Evolutionary conservation across 2,888 invertebrate genomes (phyloP), one percentile per base, ranked within the genome.

Genomic region (Tiliacea aurago): DNA sequence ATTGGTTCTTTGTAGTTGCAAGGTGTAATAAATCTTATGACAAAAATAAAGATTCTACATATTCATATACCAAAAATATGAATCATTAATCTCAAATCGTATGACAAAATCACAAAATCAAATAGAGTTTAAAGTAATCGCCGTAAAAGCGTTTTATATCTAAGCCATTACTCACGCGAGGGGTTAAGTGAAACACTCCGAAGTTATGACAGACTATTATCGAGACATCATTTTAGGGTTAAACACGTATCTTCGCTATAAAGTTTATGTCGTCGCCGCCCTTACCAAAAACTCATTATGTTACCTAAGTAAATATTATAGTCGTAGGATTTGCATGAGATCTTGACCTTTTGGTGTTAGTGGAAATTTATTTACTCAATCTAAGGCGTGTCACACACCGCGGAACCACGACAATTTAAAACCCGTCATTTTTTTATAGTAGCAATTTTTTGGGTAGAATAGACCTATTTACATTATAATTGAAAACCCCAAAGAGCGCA

Each of bases 141-240:
- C 6, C 49, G 23, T 83, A 61, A 81, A 81, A 79, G 66, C 76
- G 73, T 68, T 81, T 81, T 80, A 87, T 79, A 74, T 70, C 75
- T 73, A 15, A 75, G 70, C 82, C 84, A 83, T 87, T 87, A 87
- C 81, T 81, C 83, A 79, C 72, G 76, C 45, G 70, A 43, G 70
- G 82, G 81, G 81, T 85, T 84, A 86, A 88, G 81, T 85, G 84
- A 87, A 87, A 86, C 79, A 84, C 82, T 84, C 67, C 51, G 71
- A 81, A 86, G 86, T 87, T 89, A 90, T 89, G 86, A 84, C 84
- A 81, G 87, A 75, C 85, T 90, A 88, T 90, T 87, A 90, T 89
- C 86, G 86, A 87, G 80, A 84, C 86, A 87, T 87, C 85, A 86
- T 88, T 89, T 87, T 78, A 86, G 86, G 88, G 88, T 87, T 86